A percentile compares a stretch with the other conserved stretches of the same genome.
Evolutionary conservation across 2,797 vertebrate genomes (phyloP).

Genomic region (Pipistrellus pipistrellus): DNA sequence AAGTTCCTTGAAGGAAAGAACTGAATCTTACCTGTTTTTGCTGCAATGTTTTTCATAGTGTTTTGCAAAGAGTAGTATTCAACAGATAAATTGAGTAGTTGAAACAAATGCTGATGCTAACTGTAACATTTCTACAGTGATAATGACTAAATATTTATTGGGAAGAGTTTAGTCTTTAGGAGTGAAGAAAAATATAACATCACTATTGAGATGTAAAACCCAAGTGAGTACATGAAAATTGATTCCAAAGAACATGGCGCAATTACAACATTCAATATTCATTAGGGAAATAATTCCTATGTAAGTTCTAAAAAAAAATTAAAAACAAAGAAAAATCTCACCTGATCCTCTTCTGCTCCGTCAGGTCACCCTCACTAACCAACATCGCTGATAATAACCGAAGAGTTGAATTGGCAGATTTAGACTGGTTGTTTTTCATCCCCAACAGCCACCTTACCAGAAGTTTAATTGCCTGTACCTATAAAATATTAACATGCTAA

Average conservation of each 20-base stretch:
- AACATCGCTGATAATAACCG: constrained; percentile 98
- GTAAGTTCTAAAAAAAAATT: constrained; percentile 10
- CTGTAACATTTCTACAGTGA: neutral
- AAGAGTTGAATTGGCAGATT: constrained; percentile 98
- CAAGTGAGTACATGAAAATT: neutral
- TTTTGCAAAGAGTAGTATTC: constrained; percentile 52
- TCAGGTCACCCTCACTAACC: constrained; percentile 98
- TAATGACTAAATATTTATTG: neutral
- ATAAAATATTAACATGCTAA: constrained; percentile 80
- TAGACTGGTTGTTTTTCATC: constrained; percentile 99
- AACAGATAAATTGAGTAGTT: constrained; percentile 53
- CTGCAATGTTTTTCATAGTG: neutral
- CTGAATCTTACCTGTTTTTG: neutral
- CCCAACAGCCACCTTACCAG: constrained; percentile 98
- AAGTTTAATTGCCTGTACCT: constrained; percentile 99
- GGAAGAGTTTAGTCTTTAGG: constrained; percentile 11
- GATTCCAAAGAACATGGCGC: neutral
- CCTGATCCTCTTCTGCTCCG: constrained; percentile 99
- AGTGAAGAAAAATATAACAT: constrained; percentile 6
- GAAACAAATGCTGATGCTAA: constrained; percentile 30
- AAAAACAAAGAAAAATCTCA: constrained; percentile 83
- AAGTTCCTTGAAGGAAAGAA: neutral
- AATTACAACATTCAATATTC: constrained; percentile 4
- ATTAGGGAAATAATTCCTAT: constrained; percentile 33
- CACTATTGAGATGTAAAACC: neutral